Conservation (phyloP, 1,140 invertebrate species). For the Acromyrmex heyeri region DNA sequence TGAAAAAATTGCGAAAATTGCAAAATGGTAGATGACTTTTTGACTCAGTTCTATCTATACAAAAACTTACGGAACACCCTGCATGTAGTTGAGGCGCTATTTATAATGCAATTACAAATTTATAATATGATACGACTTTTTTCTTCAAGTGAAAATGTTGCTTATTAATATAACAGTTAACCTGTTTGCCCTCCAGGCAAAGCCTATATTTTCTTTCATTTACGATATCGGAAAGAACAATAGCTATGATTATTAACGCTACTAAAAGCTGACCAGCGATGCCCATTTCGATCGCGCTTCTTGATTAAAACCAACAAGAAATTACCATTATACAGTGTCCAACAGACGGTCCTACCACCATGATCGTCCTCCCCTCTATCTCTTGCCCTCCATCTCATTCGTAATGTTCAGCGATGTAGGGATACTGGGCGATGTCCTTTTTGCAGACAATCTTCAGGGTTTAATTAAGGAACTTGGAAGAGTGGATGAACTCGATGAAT, state of each 20-base stretch:
- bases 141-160: not conserved
- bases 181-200: not conserved
- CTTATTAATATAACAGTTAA: not conserved
- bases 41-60: too few species aligned
- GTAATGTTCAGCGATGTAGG: conserved; percentile 67
- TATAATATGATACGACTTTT: too few species aligned
- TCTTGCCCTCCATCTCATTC: conserved; percentile 66
- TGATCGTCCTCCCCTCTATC: conserved; percentile 27
- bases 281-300: conserved; percentile 65
- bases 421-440: conserved; percentile 83
- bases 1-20: too few species aligned
- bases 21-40: too few species aligned
- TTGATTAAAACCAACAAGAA: conserved; percentile 75
- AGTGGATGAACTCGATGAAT: conserved; percentile 86
- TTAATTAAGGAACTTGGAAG: conserved; percentile 86
- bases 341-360: conserved; percentile 67
- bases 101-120: too few species aligned
- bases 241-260: conserved; percentile 51
- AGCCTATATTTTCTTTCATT: not conserved
- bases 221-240: conserved; percentile 42
- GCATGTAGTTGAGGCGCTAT: too few species aligned
- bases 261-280: conserved; percentile 30
- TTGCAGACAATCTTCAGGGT: conserved; percentile 86
- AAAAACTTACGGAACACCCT: too few species aligned
- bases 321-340: conserved; percentile 70